Conservation (phyloP, 2,888 invertebrate genomes). For the Horisme vitalbata region DNA sequence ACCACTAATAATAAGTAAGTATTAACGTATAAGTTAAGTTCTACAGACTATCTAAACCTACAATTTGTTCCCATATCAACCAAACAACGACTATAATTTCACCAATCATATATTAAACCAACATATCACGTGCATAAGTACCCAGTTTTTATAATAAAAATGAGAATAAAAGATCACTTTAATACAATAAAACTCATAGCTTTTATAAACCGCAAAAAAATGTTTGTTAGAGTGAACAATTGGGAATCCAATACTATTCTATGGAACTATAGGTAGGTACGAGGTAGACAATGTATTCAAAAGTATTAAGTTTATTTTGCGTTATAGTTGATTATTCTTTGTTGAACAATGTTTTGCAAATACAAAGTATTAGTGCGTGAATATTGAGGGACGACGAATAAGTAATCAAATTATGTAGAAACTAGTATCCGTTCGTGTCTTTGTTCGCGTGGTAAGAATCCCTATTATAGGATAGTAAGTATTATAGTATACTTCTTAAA, state of each 20-base stretch:
- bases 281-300: constrained; percentile 13
- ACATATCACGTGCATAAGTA: not conserved
- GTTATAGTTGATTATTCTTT: constrained; percentile 22
- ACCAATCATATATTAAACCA: not conserved
- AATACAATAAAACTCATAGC: constrained; percentile 23
- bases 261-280: too few species aligned
- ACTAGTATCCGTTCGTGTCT: too few species aligned
- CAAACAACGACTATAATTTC: not conserved
- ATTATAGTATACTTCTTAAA: too few species aligned
- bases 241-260: constrained; percentile 29
- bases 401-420: too few species aligned
- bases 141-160: not conserved
- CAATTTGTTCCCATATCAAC: constrained; percentile 12
- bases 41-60: too few species aligned
- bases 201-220: constrained; percentile 27
- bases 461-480: too few species aligned
- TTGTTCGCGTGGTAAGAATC: too few species aligned
- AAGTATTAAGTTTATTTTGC: constrained; percentile 27
- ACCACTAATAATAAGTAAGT: too few species aligned
- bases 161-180: constrained; percentile 27
- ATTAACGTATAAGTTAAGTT: too few species aligned
- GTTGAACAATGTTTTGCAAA: constrained; percentile 37
- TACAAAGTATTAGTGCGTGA: constrained; percentile 35
- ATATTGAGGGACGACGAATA: constrained; percentile 20
- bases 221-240: constrained; percentile 28